These are phyloP conservation scores for Labeo calbasu DNA, from an alignment of 2,797 vertebrate species.

Conservation along the genomic window DNA sequence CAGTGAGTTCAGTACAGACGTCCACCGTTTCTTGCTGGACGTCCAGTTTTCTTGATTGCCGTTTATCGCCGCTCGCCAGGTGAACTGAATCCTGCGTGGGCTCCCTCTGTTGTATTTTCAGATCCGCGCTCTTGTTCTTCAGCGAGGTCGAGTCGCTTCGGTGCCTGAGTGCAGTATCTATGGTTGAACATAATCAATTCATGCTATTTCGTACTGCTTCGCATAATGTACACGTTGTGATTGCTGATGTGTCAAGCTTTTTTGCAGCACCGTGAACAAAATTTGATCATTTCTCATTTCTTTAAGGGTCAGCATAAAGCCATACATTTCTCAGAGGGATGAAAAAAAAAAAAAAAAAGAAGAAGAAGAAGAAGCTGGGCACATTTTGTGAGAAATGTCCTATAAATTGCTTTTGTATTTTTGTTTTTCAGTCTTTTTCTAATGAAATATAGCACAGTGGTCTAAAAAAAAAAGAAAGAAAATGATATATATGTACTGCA, in stretches of 20 bases:
- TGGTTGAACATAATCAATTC: constrained; percentile 81
- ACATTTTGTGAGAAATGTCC: constrained; percentile 63
- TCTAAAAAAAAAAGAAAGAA: constrained; percentile 44
- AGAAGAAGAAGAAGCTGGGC: constrained; percentile 48
- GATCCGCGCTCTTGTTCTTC: constrained; percentile 72
- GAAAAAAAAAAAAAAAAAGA: constrained; percentile 63
- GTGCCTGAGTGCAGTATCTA: constrained; percentile 76
- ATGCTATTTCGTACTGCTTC: constrained; percentile 81
- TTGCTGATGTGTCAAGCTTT: constrained; percentile 80
- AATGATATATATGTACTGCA: constrained; percentile 56
- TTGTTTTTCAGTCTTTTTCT: constrained; percentile 60
- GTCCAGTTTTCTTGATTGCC: constrained; percentile 66
- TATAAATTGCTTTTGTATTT: constrained; percentile 65
- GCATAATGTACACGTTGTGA: constrained; percentile 80
- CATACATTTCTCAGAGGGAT: constrained; percentile 79
- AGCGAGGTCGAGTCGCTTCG: constrained; percentile 68
- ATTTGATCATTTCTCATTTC: constrained; percentile 72
- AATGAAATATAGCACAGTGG: constrained; percentile 72
- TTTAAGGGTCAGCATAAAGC: constrained; percentile 77
- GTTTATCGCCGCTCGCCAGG: constrained; percentile 73
- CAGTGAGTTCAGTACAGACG: constrained; percentile 71
- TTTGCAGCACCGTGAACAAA: constrained; percentile 74
- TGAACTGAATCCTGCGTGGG: constrained; percentile 65
- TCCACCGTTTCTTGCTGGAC: constrained; percentile 75
- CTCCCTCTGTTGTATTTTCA: constrained; percentile 62